Evolutionary conservation across 2,113 vertebrate species (phyloP).

Genomic region (Hucho hucho): DNA sequence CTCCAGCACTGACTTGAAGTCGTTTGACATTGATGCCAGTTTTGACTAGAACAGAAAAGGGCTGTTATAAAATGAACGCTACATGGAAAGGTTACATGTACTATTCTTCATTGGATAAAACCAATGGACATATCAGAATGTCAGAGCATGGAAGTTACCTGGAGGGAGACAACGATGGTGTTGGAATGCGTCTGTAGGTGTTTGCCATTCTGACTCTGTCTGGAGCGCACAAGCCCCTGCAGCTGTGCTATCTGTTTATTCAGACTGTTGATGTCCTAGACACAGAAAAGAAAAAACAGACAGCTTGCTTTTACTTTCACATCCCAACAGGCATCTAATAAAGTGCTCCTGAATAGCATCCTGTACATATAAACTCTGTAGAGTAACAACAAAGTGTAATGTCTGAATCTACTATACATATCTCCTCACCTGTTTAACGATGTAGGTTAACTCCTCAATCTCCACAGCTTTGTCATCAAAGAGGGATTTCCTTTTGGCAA

Average conservation of each 20-base stretch:
- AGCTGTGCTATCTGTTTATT: slow-evolving; percentile 83
- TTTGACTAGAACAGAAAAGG: slow-evolving; percentile 71
- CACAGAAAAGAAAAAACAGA: neutral
- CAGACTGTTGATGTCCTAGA: slow-evolving; percentile 80
- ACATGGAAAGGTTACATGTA: neutral
- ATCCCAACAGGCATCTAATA: neutral
- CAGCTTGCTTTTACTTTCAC: neutral
- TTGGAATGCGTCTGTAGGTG: slow-evolving; percentile 82
- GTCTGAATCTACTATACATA: neutral
- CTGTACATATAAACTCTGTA: neutral
- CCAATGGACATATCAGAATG: neutral
- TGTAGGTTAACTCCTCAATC: slow-evolving; percentile 82
- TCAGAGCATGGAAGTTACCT: slow-evolving; percentile 59
- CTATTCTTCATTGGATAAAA: neutral
- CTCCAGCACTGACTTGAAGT: slow-evolving; percentile 82
- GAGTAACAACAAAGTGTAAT: neutral
- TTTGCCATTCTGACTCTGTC: slow-evolving; percentile 73
- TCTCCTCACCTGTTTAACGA: slow-evolving; percentile 31
- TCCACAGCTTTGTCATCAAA: slow-evolving; percentile 82
- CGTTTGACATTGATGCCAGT: slow-evolving; percentile 82
- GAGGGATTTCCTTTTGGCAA: slow-evolving; percentile 81
- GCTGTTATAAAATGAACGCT: neutral
- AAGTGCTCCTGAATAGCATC: too few relatives aligned
- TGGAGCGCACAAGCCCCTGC: slow-evolving; percentile 76
- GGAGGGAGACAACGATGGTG: slow-evolving; percentile 80